Evolutionary conservation across 2,797 vertebrate species (phyloP), one percentile per base, ranked within the genome.

Genomic region (Argentina silus): DNA sequence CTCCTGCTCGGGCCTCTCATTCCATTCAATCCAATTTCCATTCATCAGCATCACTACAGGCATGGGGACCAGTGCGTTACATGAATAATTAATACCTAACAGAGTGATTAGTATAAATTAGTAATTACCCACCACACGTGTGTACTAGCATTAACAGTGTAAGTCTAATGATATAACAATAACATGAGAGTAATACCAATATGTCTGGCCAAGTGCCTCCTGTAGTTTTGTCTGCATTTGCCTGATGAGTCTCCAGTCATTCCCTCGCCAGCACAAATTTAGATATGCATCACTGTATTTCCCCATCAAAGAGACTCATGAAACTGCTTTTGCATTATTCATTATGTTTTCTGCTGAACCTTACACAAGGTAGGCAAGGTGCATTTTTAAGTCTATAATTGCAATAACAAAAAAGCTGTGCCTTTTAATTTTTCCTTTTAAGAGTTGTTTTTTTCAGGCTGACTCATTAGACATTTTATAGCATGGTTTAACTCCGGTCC

Each of bases 61-160:
- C 84, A 69, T 50, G 73, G 76, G 74, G 70, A 76, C 64, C 79
- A 23, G 69, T 42, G 44, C 77, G 80, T 69, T 68, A 12, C 55
- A 86, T 91, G 78, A 87, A 90, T 89, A 87, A 85, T 87, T 62
- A 45, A 90, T 85, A 74, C 44, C 65, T 42, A 60, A 77, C 55
- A 23, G 57, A 67, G 15, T 82, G 78, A 86, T 89, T 85, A 83
- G 84, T 88, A 77, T 84, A 72, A 87, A 88, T 90, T 85, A 85
- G 88, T 89, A 78, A 88, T 85, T 77, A 59, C 72, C 69, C 51
- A 19, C 59, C 81, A 74, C 82, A 81, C 21, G 3, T 73, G 51
- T 82, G 71, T 67, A 78, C 75, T 78, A 78, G 76, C 76, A 77
- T 78, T 75, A 74, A 73, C 78, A 61, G 79, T 80, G 83, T 80